phyloP scores from a whole-genome alignment of 2,888 invertebrate species.

The Slavum lentiscoides region DNA sequence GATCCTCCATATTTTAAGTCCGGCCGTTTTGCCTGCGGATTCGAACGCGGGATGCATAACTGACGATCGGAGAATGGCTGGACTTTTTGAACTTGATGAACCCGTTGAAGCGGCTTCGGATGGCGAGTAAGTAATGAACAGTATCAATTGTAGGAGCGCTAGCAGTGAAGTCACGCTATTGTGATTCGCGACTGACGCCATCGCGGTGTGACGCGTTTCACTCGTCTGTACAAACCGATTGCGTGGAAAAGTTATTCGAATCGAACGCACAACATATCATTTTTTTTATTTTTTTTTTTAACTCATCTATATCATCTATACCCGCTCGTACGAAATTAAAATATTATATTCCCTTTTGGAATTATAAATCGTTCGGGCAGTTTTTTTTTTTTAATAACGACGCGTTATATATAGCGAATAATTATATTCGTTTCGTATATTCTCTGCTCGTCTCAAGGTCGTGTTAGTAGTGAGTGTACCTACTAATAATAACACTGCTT shows the following conservation, averaged over 20 bases:
- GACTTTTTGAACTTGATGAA: slow-evolving; percentile 3
- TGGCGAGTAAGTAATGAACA: slow-evolving; percentile 10
- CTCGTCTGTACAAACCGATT: background rate
- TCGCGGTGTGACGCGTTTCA: slow-evolving; percentile 18
- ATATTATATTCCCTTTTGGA: no score
- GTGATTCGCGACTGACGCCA: slow-evolving; percentile 15
- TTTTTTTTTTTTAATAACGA: no score
- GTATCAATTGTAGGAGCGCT: slow-evolving; percentile 38
- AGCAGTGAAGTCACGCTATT: slow-evolving; percentile 20
- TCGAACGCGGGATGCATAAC: slow-evolving; percentile 67
- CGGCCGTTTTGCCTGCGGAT: slow-evolving; percentile 70
- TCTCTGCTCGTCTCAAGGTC: no score
- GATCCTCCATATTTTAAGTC: slow-evolving; percentile 78
- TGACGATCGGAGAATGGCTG: slow-evolving; percentile 21
- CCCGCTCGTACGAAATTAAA: no score
- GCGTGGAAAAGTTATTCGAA: background rate
- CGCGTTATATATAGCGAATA: no score
- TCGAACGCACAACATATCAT: no score
- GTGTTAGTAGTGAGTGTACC: no score
- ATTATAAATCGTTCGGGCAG: no score
- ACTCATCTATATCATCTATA: no score
- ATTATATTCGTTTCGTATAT: no score
- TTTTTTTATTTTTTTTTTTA: no score
- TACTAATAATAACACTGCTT: no score
- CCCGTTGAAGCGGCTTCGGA: slow-evolving; percentile 40